Base-by-base conservation (phyloP, 2,113 vertebrate genomes). In the Gasterosteus aculeatus region DNA sequence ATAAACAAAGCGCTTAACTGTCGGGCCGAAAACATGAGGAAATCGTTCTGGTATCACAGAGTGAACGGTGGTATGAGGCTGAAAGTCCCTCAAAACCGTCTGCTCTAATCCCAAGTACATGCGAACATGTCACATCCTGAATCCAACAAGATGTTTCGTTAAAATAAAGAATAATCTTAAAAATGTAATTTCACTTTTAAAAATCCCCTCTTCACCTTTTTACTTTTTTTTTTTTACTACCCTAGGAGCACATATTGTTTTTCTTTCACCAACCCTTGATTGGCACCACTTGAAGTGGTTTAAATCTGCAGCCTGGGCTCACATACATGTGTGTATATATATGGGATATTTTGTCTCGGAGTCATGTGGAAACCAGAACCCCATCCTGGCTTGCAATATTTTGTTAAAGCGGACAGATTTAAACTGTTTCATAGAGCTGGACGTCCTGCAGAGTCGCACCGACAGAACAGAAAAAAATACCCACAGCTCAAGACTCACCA, bases 401-500 rank as follows among this genome's bases (percentile, higher is more conserved):
- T 77, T 68, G 82, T 63, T 60, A 42, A 42, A 74, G 38, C 75
- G 35, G 29, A 65, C 44, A 72, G 66, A 82, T 87, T 87, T 78
- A 72, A 63, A 75, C 59, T 73, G 54, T 81, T 83, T 88, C 26
- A 75, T 31, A 57, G 68, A 78, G 77, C 78, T 51, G 26, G 64
- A 82, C 49, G 64, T 75, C 57, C 44, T 57, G 49, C 63, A 56
- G n/a, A 63, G 71, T 46, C 83, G 61, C 71, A 79, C 64, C 63
- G 22, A 81, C 44, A 62, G 26, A 84, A 81, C 26, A 75, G 53
- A n/a, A 61, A 78, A 31, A 82, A 70, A 76, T 31, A 78, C 2
- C 58, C 42, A 35, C 14, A 67, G 22, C 19, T 22, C 46, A 7
- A 62, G 42, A 93, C 97, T 96, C 92, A 99, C 98, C 97, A 99